Evolutionary conservation across 2,888 invertebrate genomes (phyloP).

Genomic region (Furcula furcula): DNA sequence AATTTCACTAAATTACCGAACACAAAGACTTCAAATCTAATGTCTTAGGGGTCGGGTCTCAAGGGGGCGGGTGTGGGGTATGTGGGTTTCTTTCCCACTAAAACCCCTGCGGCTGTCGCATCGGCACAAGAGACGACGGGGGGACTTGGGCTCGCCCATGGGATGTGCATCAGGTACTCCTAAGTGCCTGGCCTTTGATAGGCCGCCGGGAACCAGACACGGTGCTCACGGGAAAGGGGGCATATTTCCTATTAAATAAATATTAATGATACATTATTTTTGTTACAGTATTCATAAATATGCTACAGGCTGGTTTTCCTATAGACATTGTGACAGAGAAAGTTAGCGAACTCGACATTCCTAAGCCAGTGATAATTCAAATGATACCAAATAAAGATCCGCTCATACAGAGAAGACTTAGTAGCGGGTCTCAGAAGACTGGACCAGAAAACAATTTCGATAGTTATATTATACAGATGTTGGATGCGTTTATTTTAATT

Average conservation of each 20-base stretch:
- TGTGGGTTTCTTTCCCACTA: too few relatives aligned
- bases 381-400: slow-evolving; percentile 38
- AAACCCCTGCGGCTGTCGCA: too few relatives aligned
- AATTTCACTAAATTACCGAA: too few relatives aligned
- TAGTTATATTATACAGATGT: not conserved
- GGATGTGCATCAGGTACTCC: too few relatives aligned
- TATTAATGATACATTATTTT: not conserved
- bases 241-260: not conserved
- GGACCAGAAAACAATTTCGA: not conserved
- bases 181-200: too few relatives aligned
- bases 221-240: too few relatives aligned
- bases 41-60: too few relatives aligned
- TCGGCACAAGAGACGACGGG: too few relatives aligned
- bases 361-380: slow-evolving; percentile 16
- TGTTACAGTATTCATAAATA: slow-evolving; percentile 3
- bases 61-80: too few relatives aligned
- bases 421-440: not conserved
- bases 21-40: too few relatives aligned
- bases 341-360: slow-evolving; percentile 4
- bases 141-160: too few relatives aligned
- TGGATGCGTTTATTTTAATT: not conserved
- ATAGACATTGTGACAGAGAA: slow-evolving; percentile 35
- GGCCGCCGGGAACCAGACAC: too few relatives aligned
- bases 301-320: slow-evolving; percentile 21
- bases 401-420: slow-evolving; percentile 16